Percentiles rank a stretch among this genome's conserved stretches.
Evolutionary conservation across 2,888 invertebrate species (phyloP).

Genomic region (Lasioglossum lativentre): DNA sequence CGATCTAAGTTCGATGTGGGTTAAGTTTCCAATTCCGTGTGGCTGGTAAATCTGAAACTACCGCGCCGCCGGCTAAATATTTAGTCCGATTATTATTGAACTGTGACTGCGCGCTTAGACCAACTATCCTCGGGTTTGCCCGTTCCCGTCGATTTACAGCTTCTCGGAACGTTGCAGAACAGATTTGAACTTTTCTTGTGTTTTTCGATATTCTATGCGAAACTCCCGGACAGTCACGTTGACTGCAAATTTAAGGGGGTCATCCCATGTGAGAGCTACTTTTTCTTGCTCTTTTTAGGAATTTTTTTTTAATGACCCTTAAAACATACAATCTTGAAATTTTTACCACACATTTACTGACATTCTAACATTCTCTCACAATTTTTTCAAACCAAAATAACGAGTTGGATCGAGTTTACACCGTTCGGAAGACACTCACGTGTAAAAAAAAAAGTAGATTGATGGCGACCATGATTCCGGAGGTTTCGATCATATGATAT

Average conservation of each 20-base stretch:
- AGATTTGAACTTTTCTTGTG: neutral
- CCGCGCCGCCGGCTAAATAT: neutral
- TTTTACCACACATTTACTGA: too few species aligned
- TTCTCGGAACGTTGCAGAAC: neutral
- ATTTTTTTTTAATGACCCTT: too few species aligned
- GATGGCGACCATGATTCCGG: too few species aligned
- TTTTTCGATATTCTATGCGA: neutral
- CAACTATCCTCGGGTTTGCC: neutral
- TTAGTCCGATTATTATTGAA: slow-evolving; percentile 44
- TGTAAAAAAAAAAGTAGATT: too few species aligned
- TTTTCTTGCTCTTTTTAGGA: too few species aligned
- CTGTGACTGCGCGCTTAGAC: slow-evolving; percentile 5
- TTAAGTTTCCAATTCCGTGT: slow-evolving; percentile 38
- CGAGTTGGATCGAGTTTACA: too few species aligned
- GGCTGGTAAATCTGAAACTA: slow-evolving; percentile 38
- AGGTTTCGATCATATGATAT: too few species aligned
- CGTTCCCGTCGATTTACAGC: neutral
- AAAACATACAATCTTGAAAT: too few species aligned
- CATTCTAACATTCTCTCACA: too few species aligned
- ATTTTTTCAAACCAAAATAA: too few species aligned
- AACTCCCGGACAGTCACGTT: neutral
- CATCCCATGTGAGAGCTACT: too few species aligned
- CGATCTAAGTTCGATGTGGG: slow-evolving; percentile 26
- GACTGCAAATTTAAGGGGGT: neutral
- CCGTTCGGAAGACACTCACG: too few species aligned